Evolutionary conservation across 1,140 invertebrate species (phyloP).

Genomic region (Penaeus vannamei): DNA sequence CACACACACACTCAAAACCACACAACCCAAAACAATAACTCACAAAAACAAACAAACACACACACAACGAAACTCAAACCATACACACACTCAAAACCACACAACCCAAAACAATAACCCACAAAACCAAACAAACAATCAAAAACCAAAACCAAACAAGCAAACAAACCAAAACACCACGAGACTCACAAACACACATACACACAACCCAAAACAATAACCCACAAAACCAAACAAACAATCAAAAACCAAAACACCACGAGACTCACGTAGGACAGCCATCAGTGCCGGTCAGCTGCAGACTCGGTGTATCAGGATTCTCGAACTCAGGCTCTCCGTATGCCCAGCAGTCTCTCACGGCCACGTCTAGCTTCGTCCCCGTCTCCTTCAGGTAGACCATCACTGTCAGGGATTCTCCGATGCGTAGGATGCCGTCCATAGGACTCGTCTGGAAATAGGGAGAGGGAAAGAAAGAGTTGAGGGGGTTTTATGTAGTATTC

Average conservation of each 20-base stretch:
- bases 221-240: too few relatives aligned
- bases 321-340: conserved; percentile 80
- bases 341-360: conserved; percentile 82
- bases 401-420: conserved; percentile 80
- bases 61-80: too few relatives aligned
- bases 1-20: not conserved
- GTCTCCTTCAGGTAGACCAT: conserved; percentile 80
- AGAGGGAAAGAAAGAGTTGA: not conserved
- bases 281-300: conserved; percentile 78
- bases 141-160: too few relatives aligned
- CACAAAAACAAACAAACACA: conserved; percentile 1
- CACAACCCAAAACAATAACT: not conserved
- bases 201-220: too few relatives aligned
- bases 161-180: too few relatives aligned
- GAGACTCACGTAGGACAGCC: conserved; percentile 79
- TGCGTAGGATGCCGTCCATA: conserved; percentile 63
- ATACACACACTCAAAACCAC: not conserved
- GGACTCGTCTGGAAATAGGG: conserved; percentile 41
- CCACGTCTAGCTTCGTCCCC: conserved; percentile 78
- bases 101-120: not conserved
- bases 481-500: not conserved
- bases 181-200: too few relatives aligned
- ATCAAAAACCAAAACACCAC: too few relatives aligned
- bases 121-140: not conserved
- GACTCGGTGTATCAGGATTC: conserved; percentile 75